A percentile compares a stretch with the other conserved stretches of the same genome.
phyloP scores from a whole-genome alignment of 2,113 vertebrate species.

The Eudorcas thomsonii region DNA sequence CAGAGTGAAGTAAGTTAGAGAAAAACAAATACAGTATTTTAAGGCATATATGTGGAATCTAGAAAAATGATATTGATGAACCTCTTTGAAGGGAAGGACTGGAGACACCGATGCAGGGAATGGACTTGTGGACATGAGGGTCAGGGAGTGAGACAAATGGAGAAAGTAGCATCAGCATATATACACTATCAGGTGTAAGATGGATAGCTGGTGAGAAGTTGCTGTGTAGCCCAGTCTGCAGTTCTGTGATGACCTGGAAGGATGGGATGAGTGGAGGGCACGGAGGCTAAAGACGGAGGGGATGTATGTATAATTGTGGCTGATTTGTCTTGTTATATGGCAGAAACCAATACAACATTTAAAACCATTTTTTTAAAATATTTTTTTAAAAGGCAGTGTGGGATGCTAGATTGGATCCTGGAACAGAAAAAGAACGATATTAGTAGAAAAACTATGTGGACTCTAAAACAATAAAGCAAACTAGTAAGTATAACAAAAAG shows the following conservation, averaged over 20 bases:
- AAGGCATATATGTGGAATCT: neutral
- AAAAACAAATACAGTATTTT: neutral
- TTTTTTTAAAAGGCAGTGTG: neutral
- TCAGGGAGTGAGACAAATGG: neutral
- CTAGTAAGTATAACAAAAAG: neutral
- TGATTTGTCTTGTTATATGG: neutral
- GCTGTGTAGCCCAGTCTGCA: neutral
- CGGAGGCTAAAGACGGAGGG: neutral
- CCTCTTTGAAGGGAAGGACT: neutral
- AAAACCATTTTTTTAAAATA: neutral
- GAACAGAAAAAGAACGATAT: neutral
- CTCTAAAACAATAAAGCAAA: neutral
- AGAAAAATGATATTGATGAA: neutral
- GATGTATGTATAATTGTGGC: neutral
- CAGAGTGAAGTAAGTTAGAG: neutral
- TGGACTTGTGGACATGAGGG: fast-evolving
- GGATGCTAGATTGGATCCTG: neutral
- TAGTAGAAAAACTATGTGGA: neutral
- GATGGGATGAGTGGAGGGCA: neutral
- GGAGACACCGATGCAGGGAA: neutral
- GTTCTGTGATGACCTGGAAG: neutral
- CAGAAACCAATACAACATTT: neutral
- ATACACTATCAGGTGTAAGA: neutral
- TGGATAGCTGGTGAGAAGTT: neutral
- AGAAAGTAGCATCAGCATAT: neutral